These are phyloP conservation scores for Cariama cristata DNA, from an alignment of 2,113 vertebrate genomes.

Conservation along the genomic window DNA sequence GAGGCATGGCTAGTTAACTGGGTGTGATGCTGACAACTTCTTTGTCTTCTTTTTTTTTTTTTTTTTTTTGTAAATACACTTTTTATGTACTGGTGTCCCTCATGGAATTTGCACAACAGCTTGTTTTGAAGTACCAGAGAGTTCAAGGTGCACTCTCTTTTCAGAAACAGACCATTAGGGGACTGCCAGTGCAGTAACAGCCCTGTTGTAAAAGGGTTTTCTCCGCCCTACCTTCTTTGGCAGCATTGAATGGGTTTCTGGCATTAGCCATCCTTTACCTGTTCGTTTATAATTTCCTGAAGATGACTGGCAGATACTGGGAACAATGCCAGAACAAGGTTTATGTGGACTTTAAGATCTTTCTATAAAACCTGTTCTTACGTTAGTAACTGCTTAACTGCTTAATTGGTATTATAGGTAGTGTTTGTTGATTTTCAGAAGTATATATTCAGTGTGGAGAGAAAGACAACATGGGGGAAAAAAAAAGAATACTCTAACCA, in stretches of 20 bases:
- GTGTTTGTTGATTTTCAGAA: neutral
- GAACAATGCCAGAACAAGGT: neutral
- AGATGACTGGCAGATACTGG: neutral
- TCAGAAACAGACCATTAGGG: neutral
- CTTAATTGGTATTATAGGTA: neutral
- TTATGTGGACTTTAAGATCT: neutral
- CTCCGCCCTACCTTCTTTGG: neutral
- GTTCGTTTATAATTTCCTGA: neutral
- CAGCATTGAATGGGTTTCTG: neutral
- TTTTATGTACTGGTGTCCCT: neutral
- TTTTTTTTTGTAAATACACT: neutral
- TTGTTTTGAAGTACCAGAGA: neutral
- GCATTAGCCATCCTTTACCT: neutral
- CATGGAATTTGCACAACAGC: neutral
- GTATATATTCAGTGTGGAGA: neutral
- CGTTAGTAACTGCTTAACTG: neutral
- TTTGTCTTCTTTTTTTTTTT: neutral
- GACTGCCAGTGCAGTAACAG: rapidly evolving
- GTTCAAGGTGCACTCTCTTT: neutral
- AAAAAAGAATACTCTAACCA: neutral
- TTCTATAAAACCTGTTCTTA: neutral
- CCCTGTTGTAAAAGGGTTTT: rapidly evolving
- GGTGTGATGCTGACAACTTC: rapidly evolving
- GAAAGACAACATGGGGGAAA: neutral
- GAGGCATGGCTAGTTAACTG: neutral